A percentile compares a stretch with the other conserved stretches of the same genome.
These are phyloP conservation scores for Enteromius viviparus DNA, from an alignment of 2,797 vertebrate species.

Conservation along the genomic window DNA sequence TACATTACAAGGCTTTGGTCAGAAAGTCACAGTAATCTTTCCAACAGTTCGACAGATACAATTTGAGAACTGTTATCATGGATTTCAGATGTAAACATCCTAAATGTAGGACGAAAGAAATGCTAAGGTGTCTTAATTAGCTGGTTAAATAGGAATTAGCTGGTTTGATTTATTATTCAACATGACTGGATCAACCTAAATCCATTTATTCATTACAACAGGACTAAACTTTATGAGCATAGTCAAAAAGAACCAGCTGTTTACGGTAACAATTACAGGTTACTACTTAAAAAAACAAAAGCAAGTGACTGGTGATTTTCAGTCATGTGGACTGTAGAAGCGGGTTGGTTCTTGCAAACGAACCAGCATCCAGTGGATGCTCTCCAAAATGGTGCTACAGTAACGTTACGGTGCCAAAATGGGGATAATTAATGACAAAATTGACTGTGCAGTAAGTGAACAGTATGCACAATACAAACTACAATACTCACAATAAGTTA, in stretches of 20 bases:
- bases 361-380: too few relatives aligned
- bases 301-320: not conserved
- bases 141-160: not conserved
- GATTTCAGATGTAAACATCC: not conserved
- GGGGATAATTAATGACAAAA: too few relatives aligned
- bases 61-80: not conserved
- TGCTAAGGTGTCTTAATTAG: not conserved
- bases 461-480: not conserved
- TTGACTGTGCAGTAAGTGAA: not conserved
- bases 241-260: not conserved
- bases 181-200: not conserved
- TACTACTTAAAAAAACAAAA: not conserved
- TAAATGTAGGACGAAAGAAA: not conserved
- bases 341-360: not conserved
- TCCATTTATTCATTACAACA: not conserved
- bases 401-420: too few relatives aligned
- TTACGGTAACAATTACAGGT: not conserved
- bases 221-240: not conserved
- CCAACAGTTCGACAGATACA: not conserved
- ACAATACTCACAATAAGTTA: not conserved
- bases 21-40: not conserved
- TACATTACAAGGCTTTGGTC: not conserved
- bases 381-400: too few relatives aligned
- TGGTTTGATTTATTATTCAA: not conserved
- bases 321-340: not conserved